Base-by-base conservation (phyloP, 2,113 vertebrate genomes). In the Tretioscincus oriximinensis region DNA sequence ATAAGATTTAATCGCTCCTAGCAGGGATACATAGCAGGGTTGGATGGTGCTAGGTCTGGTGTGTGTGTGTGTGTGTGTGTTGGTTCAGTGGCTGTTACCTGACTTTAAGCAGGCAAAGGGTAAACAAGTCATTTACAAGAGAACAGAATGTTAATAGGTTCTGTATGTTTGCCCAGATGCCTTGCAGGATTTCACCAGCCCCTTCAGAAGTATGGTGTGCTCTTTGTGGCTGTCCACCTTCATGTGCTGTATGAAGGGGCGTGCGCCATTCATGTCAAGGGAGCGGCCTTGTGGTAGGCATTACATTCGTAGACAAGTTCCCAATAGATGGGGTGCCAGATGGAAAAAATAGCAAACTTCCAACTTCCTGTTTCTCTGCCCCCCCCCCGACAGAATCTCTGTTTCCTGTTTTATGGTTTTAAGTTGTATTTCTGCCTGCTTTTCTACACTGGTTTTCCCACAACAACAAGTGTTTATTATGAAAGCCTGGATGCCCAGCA, bases 31-130 rank as follows among this genome's bases (percentile, higher is more conserved):
- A 75, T 7, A 14, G 51, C 73, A 45, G 70, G 18, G 63, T 83
- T 85, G 78, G 76, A 85, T 81, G 78, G 90, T 29, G 75, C 63
- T 21, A 75, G 6, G 76, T 85, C 82, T 88, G 76, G 41, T 81
- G 60, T 89, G 81, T 83, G 93, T 21, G 1, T n/a, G n/a, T n/a
- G n/a, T n/a, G n/a, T n/a, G n/a, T n/a, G 86, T 78, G 83, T 31
- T 29, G 26, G 7, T 7, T 45, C 28, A 65, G 8, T 68, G 26
- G n/a, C 63, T 16, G 24, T 74, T n/a, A 81, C 20, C 28, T 18
- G 28, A 41, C 1, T 14, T 81, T 76, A 2, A 22, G 65, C 12
- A 7, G 47, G 60, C 45, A 26, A 51, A 35, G 65, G 47, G 20
- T 60, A 6, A 26, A 31, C 51, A n/a, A 60, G 66, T 20, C 2